Percentiles rank a stretch among this genome's conserved stretches.
These are phyloP conservation scores for Cyphomyrus plagiostoma DNA, from an alignment of 2,113 vertebrate species.

Conservation along the genomic window DNA sequence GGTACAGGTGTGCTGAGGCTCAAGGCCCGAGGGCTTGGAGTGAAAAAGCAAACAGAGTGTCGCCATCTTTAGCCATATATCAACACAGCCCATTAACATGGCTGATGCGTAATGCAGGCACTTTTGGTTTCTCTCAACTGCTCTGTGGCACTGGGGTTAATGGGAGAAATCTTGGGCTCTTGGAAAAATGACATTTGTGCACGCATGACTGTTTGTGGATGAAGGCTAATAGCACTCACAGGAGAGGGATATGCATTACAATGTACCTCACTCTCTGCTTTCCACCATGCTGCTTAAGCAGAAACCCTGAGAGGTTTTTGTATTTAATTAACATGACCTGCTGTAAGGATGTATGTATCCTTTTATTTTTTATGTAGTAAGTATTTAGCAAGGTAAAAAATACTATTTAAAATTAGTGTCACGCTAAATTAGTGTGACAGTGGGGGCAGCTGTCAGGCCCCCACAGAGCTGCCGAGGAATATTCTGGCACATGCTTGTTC, in stretches of 20 bases:
- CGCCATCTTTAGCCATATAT: neutral
- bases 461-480: neutral
- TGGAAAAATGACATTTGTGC: conserved; percentile 8
- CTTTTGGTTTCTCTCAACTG: neutral
- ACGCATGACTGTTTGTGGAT: conserved; percentile 27
- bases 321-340: neutral
- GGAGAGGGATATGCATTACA: conserved; percentile 1
- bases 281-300: neutral
- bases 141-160: conserved; percentile 4
- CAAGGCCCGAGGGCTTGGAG: neutral
- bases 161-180: neutral
- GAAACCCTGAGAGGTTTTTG: neutral
- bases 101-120: neutral
- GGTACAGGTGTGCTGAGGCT: neutral
- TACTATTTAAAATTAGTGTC: neutral
- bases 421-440: neutral
- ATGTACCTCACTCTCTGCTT: neutral
- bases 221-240: neutral
- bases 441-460: neutral
- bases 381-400: neutral
- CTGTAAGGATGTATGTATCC: neutral
- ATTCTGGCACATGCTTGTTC: conserved; percentile 23
- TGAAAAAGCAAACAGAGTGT: neutral
- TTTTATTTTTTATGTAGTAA: neutral
- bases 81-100: neutral